A percentile compares a stretch with the other conserved stretches of the same genome.
phyloP scores from a whole-genome alignment of 1,140 invertebrate species.

The Ceratoteleas bidentatus region DNA sequence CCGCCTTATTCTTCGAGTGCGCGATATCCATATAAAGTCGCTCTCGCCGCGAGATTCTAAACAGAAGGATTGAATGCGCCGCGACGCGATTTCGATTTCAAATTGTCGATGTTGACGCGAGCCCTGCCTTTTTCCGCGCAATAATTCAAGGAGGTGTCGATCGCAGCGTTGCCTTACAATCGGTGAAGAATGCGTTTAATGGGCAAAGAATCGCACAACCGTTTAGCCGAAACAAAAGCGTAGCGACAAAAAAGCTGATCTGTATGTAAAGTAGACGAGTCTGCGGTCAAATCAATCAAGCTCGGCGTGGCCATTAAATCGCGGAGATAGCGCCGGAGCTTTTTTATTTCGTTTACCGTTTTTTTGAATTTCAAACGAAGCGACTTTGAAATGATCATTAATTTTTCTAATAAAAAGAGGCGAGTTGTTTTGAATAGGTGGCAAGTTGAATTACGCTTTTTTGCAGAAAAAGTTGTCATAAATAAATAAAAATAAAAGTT shows the following conservation, averaged over 20 bases:
- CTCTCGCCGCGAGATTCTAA: slow-evolving; percentile 15
- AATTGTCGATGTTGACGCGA: slow-evolving; percentile 24
- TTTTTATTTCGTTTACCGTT: slow-evolving; percentile 2
- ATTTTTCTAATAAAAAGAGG: too few relatives aligned
- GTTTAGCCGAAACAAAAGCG: slow-evolving; percentile 41
- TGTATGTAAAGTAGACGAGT: slow-evolving; percentile 16
- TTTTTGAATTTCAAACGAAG: not conserved
- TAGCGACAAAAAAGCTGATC: slow-evolving; percentile 18
- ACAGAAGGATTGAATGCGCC: slow-evolving; percentile 14
- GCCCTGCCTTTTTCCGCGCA: slow-evolving; percentile 20
- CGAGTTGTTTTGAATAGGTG: too few relatives aligned
- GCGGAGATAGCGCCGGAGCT: not conserved
- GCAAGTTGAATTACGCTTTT: too few relatives aligned
- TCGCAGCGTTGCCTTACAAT: slow-evolving; percentile 35
- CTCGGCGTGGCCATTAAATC: slow-evolving; percentile 6
- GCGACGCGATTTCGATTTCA: slow-evolving; percentile 31
- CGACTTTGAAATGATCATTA: too few relatives aligned
- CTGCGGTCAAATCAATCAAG: slow-evolving; percentile 29
- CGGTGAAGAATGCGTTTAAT: slow-evolving; percentile 18
- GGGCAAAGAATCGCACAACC: slow-evolving; percentile 20
- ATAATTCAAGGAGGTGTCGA: slow-evolving; percentile 51
- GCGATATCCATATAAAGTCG: slow-evolving; percentile 21
- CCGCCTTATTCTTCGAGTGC: slow-evolving; percentile 4
- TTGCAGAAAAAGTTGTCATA: too few relatives aligned
- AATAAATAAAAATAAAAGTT: too few relatives aligned